Base-by-base conservation (phyloP, 2,113 vertebrate species). In the Megaptera novaeangliae region DNA sequence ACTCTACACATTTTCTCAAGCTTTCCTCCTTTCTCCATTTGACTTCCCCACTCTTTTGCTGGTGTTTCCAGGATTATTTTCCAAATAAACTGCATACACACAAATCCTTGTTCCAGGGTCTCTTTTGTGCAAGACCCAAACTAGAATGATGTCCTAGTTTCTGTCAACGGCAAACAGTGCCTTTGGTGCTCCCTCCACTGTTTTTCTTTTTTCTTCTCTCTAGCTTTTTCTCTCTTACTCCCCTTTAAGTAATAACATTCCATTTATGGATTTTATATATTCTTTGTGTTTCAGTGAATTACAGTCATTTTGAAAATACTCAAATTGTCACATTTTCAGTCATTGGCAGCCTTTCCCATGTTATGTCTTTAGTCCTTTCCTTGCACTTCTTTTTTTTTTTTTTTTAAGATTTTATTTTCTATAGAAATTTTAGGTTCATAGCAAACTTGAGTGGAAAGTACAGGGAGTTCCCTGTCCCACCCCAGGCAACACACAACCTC, bases 11-110 rank as follows among this genome's bases (percentile, higher is more conserved):
- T 14, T 6, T 36, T 52, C 44, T 77, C 34, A 29, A 85, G 13
- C 46, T 44, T 52, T 44, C 29, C 12, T 59, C 55, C 44, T 77
- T 29, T 78, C 23, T 93, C 72, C 31, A 17, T 36, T 49, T 57
- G 5, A 1, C 0, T 15, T 1, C 61, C 29, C 4, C 11, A n/a
- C 36, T 23, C 12, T 75, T 57, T n/a, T 15, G 49, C 29, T 77
- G 6, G n/a, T n/a, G 8, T 36, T 75, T 66, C 46, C 46, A 34
- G 59, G 34, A 27, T 41, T 41, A 34, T 57, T 64, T 64, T 52
- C 13, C 49, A 46, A 36, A 13, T 57, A 57, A 59, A 59, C 57
- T 41, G 12, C 25, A 25, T 1, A 0, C 34, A 74, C 41, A 52
- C 34, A 63, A 17, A 55, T 44, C 36, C 20, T 10, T 27, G 46